Percentiles rank a stretch among this genome's conserved stretches.
Evolutionary conservation across 2,888 invertebrate species (phyloP).

Genomic region (Helleia helle): DNA sequence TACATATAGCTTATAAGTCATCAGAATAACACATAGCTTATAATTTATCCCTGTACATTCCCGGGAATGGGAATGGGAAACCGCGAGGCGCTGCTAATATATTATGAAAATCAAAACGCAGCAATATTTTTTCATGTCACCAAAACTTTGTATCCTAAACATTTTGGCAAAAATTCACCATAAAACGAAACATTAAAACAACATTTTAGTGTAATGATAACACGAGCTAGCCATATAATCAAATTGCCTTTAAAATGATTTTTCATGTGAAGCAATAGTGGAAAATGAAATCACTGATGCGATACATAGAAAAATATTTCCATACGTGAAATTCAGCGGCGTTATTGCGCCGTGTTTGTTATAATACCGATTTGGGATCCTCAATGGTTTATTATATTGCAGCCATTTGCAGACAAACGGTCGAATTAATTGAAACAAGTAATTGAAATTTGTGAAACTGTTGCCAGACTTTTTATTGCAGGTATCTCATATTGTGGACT

Average conservation of each 20-base stretch:
- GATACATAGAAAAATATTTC: slow-evolving; percentile 20
- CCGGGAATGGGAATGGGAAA: no score
- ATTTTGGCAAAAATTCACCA: no score
- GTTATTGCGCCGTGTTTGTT: slow-evolving; percentile 33
- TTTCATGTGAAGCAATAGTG: slow-evolving; percentile 6
- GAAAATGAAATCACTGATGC: slow-evolving; percentile 17
- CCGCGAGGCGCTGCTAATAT: no score
- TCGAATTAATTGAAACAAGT: not conserved
- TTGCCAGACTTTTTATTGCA: no score
- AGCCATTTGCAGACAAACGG: not conserved
- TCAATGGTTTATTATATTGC: slow-evolving; percentile 6
- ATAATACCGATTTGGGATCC: slow-evolving; percentile 26
- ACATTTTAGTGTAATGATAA: slow-evolving; percentile 6
- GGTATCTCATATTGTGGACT: no score
- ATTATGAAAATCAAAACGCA: no score
- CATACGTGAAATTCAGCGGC: slow-evolving; percentile 17
- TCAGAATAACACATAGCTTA: no score
- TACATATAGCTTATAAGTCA: no score
- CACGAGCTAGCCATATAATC: slow-evolving; percentile 2
- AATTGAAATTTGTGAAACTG: not conserved
- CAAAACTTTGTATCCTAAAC: no score
- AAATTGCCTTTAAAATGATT: slow-evolving; percentile 10
- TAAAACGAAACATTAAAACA: slow-evolving; percentile 11
- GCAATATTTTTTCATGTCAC: no score
- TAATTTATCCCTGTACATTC: no score